Evolutionary conservation across 2,888 invertebrate genomes (phyloP), one percentile per base, ranked within the genome.

Genomic region (Luffia ferchaultella): DNA sequence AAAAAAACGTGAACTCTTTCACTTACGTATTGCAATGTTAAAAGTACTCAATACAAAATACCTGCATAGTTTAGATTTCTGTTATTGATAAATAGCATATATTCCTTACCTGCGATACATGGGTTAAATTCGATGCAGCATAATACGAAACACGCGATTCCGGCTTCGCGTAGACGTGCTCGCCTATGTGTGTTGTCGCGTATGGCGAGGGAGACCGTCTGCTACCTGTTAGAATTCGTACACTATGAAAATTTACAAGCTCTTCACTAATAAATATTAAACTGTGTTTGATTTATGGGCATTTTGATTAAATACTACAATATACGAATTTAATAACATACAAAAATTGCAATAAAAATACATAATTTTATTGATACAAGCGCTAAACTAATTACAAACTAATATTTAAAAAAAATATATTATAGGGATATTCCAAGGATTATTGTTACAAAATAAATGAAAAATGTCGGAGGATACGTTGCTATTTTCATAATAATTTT

Each of bases 111-210:
- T 90, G 89, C 48, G 89, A 88, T 58, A 90, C 86, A 64, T 91
- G 89, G 57, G 91, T 90, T 57, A 92, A 86, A 67, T 91, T 91
- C 16, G 91, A 91, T n/a, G 91, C 90, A 15, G 92, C 92, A 73
- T 92, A 92, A 80, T 92, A 92, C 17, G 92, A 91, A 48, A 91
- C 79, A 18, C 89, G 84, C 49, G 87, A 87, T 58, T 87, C 87
- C 0, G 88, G 88, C 54, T 87, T 87, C 1, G 87, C 87, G 63
- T 88, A 88, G 54, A 88, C 85, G 53, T 83, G 79, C 52, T 82
- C 76, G 9, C 86, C 84, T 60, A 87, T 86, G 56, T 89, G 86
- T 20, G 89, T 89, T 7, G 90, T 90, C 41, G 90, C 90, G 67
- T 90, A 90, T n/a, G 90, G 90, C 0, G 90, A 89, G 0, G 90